Evolutionary conservation across 2,888 invertebrate genomes (phyloP).

Genomic region (Lampropteryx suffumata): DNA sequence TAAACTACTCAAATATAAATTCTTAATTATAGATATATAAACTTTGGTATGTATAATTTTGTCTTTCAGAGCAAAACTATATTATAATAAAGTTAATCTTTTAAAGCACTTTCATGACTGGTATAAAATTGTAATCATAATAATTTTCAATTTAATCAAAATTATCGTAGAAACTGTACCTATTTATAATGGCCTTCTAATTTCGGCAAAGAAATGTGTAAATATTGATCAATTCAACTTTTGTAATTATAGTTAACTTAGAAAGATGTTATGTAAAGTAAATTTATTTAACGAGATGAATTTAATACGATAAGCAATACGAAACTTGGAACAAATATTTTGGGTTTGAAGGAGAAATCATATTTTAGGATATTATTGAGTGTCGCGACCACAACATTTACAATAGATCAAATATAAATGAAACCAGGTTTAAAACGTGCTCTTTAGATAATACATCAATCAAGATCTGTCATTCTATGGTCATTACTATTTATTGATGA

Average conservation of each 20-base stretch:
- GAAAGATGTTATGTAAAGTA: constrained; percentile 9
- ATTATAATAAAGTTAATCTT: no score
- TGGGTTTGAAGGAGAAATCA: neutral
- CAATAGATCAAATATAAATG: no score
- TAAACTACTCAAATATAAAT: no score
- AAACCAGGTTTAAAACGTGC: no score
- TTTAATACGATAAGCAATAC: constrained; percentile 29
- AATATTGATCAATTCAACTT: constrained; percentile 40
- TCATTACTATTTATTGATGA: no score
- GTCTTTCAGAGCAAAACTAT: no score
- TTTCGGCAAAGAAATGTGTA: constrained; percentile 49
- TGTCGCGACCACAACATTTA: no score
- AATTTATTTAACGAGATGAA: constrained; percentile 25
- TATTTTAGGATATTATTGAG: neutral
- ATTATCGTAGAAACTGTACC: constrained; percentile 45
- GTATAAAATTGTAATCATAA: neutral
- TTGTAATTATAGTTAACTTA: constrained; percentile 26
- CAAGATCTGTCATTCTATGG: no score
- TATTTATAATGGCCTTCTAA: constrained; percentile 50
- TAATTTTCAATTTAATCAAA: constrained; percentile 22
- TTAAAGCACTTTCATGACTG: constrained; percentile 10
- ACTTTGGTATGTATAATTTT: no score
- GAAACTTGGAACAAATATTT: constrained; percentile 7
- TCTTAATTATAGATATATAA: no score
- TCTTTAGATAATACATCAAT: no score